Evolutionary conservation across 1,140 invertebrate species (phyloP), one percentile per base, ranked within the genome.

Genomic region (Neodiprion lecontei): DNA sequence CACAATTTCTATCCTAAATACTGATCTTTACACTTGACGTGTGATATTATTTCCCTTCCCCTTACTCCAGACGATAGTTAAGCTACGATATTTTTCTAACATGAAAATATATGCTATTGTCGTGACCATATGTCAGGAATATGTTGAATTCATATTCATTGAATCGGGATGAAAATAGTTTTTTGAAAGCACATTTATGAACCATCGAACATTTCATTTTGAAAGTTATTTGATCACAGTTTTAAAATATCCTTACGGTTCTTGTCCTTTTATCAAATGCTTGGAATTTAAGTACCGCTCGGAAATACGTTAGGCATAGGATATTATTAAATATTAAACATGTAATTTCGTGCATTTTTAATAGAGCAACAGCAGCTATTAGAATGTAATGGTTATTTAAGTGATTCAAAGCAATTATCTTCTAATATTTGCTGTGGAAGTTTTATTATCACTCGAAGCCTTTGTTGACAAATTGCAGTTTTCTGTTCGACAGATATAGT

Each of bases 341-440:
- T 65, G 17, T 65, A 65, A 76, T 72, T 70, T 75, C 53, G 72
- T 72, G 61, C 65, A 69, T 73, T 71, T 53, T 23, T 65, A 74
- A 73, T 70, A 12, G 72, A 75, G 21, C 21, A 72, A 75, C 67
- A 72, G 67, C 69, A 77, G 66, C 12, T 69, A 67, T 61, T 74
- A 72, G 48, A 77, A 75, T 72, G 67, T 70, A 74, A 75, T 77
- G 70, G 72, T 40, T 40, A 40, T 40, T 40, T 40, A 40, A 40
- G 28, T 40, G 5, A 40, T 40, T 40, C 28, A 40, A 17, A 65
- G 61, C 7, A 17, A 65, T 65, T 21, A 65, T 14, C 17, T 14
- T 21, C 61, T 14, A 65, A 65, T 65, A 65, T 14, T 14, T 65
- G 17, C 7, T 65, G 61, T 21, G 7, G 17, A 65, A 7, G 17